A percentile compares a stretch with the other conserved stretches of the same genome.
phyloP scores from a whole-genome alignment of 2,797 vertebrate species.

The Scarus forsteni region DNA sequence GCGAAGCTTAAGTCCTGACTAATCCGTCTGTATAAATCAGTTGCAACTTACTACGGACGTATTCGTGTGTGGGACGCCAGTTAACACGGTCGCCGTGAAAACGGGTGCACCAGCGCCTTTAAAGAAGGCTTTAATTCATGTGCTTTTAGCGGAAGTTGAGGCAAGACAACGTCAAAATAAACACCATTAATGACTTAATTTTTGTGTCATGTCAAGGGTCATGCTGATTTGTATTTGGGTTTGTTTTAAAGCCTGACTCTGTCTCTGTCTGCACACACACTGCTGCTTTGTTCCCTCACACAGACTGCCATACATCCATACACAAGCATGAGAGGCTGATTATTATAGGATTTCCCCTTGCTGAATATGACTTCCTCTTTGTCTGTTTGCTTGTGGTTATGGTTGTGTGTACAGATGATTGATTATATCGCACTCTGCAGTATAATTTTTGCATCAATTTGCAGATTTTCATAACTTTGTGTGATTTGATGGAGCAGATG shows the following conservation, averaged over 20 bases:
- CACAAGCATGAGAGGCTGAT: constrained; percentile 30
- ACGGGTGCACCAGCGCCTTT: too few relatives aligned
- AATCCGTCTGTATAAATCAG: too few relatives aligned
- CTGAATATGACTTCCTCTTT: not conserved
- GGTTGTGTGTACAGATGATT: not conserved
- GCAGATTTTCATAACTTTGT: not conserved
- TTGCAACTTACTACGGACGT: too few relatives aligned
- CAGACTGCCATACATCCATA: constrained; percentile 22
- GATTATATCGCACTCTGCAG: not conserved
- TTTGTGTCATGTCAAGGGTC: not conserved
- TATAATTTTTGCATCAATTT: too few relatives aligned
- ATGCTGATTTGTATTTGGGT: constrained; percentile 6
- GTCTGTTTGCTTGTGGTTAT: not conserved
- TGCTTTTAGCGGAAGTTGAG: not conserved
- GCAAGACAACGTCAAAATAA: not conserved
- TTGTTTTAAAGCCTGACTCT: constrained; percentile 21
- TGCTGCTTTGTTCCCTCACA: constrained; percentile 56
- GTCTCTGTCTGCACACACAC: constrained; percentile 33
- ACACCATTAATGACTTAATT: not conserved
- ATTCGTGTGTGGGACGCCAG: too few relatives aligned
- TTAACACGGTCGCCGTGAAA: too few relatives aligned
- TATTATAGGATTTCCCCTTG: not conserved
- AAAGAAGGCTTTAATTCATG: not conserved
- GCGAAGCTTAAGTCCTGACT: too few relatives aligned
- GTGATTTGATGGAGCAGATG: not conserved